Base-by-base conservation (phyloP, 2,113 vertebrate genomes). In the Emberiza fucata region DNA sequence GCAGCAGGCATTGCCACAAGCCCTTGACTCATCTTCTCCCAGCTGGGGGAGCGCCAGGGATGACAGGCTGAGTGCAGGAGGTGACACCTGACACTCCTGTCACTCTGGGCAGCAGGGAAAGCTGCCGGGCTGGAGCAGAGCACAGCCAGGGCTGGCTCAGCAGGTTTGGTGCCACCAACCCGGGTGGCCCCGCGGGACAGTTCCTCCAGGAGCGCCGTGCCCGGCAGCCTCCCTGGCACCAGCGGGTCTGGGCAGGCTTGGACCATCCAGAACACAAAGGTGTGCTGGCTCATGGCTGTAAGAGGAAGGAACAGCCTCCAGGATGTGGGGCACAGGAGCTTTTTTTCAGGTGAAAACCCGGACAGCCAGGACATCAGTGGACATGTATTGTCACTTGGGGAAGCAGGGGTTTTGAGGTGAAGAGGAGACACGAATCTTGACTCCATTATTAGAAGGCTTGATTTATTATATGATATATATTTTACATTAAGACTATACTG, bases 71-170 rank as follows among this genome's bases (percentile, higher is more conserved):
- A 42, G 44, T 8, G 29, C 4, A 0, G 87, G 68, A 93, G 78
- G 60, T 6, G 60, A 45, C 24, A 81, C 23, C 54, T 10, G 59
- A 12, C 45, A 17, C 45, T 81, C 24, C 61, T 47, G 44, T 9
- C 37, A 37, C 37, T 37, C 31, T 57, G 0, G 12, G 82, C 79
- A 59, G 1, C 0, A 0, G 44, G 76, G 37, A 80, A 47, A 77
- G 63, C 51, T 0, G 4, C n/a, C 0, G 1, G 47, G 75, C 71
- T 42, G 76, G 59, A 91, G 64, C 0, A 0, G 16, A 48, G 64
- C 54, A 16, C 11, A 65, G 45, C 2, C 59, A 8, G 53, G 47
- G 77, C 85, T 91, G 81, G 85, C 78, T 90, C 73, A 28, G 70
- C 94, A 87, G 90, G 95, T 89, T 91, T 57, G 54, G 40, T 89